phyloP scores from a whole-genome alignment of 2,113 vertebrate species.

The Poecilia latipinna region DNA sequence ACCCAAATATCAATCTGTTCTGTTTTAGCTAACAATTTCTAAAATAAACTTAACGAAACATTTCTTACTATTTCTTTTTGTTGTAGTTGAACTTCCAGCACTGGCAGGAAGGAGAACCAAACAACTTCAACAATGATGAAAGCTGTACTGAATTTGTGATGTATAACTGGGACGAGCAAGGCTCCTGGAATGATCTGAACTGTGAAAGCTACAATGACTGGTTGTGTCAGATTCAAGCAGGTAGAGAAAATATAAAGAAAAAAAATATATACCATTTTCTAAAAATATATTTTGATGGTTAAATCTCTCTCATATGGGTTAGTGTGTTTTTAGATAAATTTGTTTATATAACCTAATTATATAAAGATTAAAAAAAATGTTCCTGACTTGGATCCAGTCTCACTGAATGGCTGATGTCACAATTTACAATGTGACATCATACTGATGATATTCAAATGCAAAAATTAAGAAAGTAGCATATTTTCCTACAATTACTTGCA shows the following conservation, averaged over 20 bases:
- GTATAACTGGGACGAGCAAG: constrained; percentile 14
- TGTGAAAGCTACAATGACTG: constrained; percentile 87
- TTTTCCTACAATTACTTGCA: neutral
- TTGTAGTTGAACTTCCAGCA: constrained; percentile 86
- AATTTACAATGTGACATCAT: neutral
- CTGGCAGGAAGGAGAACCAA: constrained; percentile 91
- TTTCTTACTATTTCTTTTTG: constrained; percentile 28
- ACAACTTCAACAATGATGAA: constrained; percentile 88
- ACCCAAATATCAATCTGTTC: neutral
- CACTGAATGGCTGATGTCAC: no score
- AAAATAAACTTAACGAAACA: neutral
- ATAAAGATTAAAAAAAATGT: neutral
- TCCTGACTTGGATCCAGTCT: neutral
- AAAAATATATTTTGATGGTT: neutral
- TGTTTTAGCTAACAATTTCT: neutral
- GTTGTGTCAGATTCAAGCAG: constrained; percentile 91
- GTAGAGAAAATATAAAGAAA: constrained; percentile 67
- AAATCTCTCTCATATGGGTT: no score
- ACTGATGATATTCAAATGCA: neutral
- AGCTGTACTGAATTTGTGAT: constrained; percentile 84
- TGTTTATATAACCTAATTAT: neutral
- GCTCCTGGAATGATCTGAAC: constrained; percentile 88
- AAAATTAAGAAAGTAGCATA: neutral
- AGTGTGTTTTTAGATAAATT: neutral
- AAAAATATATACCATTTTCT: neutral